These are phyloP conservation scores for Darevskia nairensis DNA, from an alignment of 2,797 vertebrate species.

Conservation along the genomic window DNA sequence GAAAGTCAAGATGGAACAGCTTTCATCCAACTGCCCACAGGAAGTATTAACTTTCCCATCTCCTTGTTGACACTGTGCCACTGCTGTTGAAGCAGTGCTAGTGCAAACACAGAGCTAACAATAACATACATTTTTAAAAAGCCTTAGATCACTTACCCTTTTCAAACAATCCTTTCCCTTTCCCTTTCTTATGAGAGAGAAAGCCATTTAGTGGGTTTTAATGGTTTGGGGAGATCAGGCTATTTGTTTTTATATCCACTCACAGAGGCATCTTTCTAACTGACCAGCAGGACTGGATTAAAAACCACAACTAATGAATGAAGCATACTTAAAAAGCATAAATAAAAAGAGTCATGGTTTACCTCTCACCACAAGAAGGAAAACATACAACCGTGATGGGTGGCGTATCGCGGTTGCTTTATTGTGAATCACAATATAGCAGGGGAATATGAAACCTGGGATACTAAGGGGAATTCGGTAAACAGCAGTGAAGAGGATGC, in stretches of 20 bases:
- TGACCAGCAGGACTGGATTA: constrained; percentile 21
- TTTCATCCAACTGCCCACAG: neutral
- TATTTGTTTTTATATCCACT: constrained; percentile 38
- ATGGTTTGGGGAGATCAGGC: neutral
- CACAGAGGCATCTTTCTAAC: constrained; percentile 16
- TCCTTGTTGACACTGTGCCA: neutral
- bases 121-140: constrained; percentile 10
- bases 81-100: neutral
- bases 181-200: neutral
- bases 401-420: constrained; percentile 21
- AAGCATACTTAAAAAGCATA: constrained; percentile 43
- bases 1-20: neutral
- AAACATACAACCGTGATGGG: neutral
- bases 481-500: neutral
- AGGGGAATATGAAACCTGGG: neutral
- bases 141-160: neutral
- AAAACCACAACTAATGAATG: constrained; percentile 39
- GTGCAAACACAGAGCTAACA: neutral
- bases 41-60: neutral
- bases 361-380: constrained; percentile 34
- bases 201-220: constrained; percentile 10
- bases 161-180: constrained; percentile 1
- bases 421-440: neutral
- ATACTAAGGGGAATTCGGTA: neutral
- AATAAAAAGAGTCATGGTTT: constrained; percentile 35